A percentile compares a stretch with the other conserved stretches of the same genome.
phyloP scores from a whole-genome alignment of 2,113 vertebrate species.

The Labrus mixtus region DNA sequence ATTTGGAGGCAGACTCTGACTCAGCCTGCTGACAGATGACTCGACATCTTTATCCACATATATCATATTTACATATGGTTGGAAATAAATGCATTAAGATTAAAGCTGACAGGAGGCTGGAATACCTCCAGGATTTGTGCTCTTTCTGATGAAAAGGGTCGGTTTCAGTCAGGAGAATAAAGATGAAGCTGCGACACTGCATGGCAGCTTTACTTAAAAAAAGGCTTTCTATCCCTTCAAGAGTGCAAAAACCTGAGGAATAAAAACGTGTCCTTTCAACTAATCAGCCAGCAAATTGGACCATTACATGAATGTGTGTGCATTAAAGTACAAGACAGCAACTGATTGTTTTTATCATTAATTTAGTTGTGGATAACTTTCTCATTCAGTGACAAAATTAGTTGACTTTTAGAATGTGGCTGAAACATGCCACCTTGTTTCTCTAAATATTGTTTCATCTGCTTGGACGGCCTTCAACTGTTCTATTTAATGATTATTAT shows the following conservation, averaged over 20 bases:
- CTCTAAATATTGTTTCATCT: too few species aligned
- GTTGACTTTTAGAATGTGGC: too few species aligned
- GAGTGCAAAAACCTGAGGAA: not conserved
- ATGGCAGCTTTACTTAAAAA: not conserved
- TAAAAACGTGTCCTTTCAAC: not conserved
- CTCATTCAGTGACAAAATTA: too few species aligned
- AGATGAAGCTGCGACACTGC: not conserved
- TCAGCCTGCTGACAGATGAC: conserved; percentile 62
- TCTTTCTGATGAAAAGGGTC: conserved; percentile 29
- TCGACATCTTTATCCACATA: conserved; percentile 55
- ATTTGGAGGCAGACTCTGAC: conserved; percentile 62
- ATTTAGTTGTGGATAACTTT: too few species aligned
- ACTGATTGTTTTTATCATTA: too few species aligned
- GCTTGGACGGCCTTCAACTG: too few species aligned
- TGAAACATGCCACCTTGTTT: too few species aligned
- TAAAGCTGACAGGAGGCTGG: conserved; percentile 59
- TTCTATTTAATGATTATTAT: too few species aligned
- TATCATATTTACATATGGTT: conserved; percentile 59
- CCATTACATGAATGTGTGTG: too few species aligned
- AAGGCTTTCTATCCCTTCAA: not conserved
- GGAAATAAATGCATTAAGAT: conserved; percentile 51
- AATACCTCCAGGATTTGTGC: conserved; percentile 35
- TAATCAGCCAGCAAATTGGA: too few species aligned
- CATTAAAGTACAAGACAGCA: too few species aligned
- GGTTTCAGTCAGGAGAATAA: conserved; percentile 11